Evolutionary conservation across 2,797 vertebrate genomes (phyloP).

Genomic region (Sphenopsis melanotis): DNA sequence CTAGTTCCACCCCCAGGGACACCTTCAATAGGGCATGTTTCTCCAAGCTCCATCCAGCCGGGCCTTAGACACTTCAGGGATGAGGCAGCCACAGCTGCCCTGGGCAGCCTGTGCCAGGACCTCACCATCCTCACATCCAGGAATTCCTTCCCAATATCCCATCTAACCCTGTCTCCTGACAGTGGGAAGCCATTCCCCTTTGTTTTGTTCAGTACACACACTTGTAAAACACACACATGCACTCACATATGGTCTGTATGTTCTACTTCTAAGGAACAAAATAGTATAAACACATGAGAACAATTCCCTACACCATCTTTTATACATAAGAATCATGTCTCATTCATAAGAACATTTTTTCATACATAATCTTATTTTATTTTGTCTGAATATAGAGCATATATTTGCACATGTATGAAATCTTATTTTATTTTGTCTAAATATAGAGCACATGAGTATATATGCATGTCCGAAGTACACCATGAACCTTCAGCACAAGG

Average conservation of each 20-base stretch:
- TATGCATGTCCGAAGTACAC: not conserved
- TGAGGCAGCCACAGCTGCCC: not conserved
- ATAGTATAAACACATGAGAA: not conserved
- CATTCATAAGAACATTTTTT: not conserved
- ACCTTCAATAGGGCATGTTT: fast-evolving
- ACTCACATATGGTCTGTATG: not conserved
- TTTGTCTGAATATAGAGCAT: fast-evolving
- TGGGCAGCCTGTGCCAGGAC: not conserved
- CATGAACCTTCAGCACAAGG: fast-evolving
- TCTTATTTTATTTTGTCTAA: too few relatives aligned
- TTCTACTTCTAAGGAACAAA: not conserved
- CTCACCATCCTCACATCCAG: fast-evolving
- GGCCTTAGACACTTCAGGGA: not conserved
- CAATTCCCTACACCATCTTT: not conserved
- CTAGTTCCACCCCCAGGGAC: too few relatives aligned
- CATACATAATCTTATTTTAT: too few relatives aligned
- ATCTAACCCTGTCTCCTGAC: fast-evolving
- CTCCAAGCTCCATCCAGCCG: not conserved
- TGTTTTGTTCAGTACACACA: not conserved
- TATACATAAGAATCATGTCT: not conserved
- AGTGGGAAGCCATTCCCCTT: not conserved
- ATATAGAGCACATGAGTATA: fast-evolving
- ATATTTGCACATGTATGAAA: too few relatives aligned
- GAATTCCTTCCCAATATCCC: not conserved
- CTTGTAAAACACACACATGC: not conserved